Evolutionary conservation across 2,797 vertebrate genomes (phyloP).

Genomic region (Tokudaia muenninki): DNA sequence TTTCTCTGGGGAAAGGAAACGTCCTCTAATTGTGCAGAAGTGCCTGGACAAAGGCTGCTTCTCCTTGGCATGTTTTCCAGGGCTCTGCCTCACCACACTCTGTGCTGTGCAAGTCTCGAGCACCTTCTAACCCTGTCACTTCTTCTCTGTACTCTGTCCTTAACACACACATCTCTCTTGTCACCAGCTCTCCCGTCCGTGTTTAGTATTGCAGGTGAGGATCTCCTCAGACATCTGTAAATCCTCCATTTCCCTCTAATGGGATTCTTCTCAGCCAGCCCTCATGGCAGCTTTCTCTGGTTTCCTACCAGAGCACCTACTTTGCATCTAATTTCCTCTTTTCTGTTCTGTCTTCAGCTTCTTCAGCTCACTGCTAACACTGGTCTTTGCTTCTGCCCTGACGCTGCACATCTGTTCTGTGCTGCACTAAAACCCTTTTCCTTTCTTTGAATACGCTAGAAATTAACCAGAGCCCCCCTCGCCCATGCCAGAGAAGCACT

Average conservation of each 20-base stretch:
- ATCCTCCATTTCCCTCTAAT: neutral
- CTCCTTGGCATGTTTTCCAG: neutral
- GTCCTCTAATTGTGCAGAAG: neutral
- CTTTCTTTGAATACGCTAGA: neutral
- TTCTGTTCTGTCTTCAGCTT: slow-evolving; percentile 16
- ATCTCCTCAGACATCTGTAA: neutral
- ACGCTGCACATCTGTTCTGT: neutral
- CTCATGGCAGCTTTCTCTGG: neutral
- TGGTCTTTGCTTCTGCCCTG: slow-evolving; percentile 7
- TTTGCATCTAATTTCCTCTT: slow-evolving; percentile 35
- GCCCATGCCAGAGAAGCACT: neutral
- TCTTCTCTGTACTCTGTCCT: slow-evolving; percentile 1
- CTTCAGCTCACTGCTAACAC: slow-evolving; percentile 50
- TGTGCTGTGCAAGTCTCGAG: neutral
- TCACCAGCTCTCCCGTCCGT: neutral
- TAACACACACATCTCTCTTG: neutral
- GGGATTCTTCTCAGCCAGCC: neutral
- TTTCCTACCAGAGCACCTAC: slow-evolving; percentile 6
- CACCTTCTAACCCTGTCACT: neutral
- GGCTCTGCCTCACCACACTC: neutral
- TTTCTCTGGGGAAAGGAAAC: slow-evolving; percentile 41
- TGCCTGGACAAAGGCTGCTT: slow-evolving; percentile 26
- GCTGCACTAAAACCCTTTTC: neutral
- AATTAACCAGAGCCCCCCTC: neutral
- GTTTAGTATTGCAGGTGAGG: neutral